Evolutionary conservation across 1,140 invertebrate genomes (phyloP).

Genomic region (Drosophila setifemur): DNA sequence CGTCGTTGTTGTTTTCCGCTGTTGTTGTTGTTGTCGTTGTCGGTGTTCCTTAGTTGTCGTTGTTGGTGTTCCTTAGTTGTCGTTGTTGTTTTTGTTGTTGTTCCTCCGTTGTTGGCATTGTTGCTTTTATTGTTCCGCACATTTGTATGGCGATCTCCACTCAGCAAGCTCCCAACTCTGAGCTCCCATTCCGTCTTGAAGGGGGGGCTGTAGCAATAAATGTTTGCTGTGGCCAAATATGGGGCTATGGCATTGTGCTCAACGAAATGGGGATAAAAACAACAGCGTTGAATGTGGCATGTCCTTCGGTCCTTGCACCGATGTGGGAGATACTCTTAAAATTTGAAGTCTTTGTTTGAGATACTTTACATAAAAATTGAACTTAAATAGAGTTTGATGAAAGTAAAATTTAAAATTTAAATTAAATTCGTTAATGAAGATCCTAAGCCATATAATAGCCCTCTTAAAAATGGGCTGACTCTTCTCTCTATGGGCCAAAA

Average conservation of each 20-base stretch:
- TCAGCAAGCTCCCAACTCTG: not conserved
- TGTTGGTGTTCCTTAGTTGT: constrained; percentile 6
- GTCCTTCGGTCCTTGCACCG: constrained; percentile 5
- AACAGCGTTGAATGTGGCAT: not conserved
- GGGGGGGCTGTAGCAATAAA: constrained; percentile 29
- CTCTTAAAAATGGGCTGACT: too few relatives aligned
- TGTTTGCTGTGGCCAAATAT: constrained; percentile 50
- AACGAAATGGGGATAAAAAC: constrained; percentile 12
- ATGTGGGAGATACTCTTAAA: constrained; percentile 24
- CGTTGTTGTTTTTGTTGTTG: constrained; percentile 2
- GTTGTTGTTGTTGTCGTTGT: constrained; percentile 1
- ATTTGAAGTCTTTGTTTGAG: constrained; percentile 1
- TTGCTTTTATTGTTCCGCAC: constrained; percentile 29
- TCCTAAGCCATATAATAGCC: too few relatives aligned
- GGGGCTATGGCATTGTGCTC: constrained; percentile 12
- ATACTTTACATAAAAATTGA: too few relatives aligned
- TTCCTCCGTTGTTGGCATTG: constrained; percentile 1
- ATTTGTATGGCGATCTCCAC: constrained; percentile 46
- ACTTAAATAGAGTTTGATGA: too few relatives aligned
- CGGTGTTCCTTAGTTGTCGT: not conserved
- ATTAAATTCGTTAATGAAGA: too few relatives aligned
- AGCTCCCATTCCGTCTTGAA: too few relatives aligned
- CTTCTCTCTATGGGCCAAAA: too few relatives aligned
- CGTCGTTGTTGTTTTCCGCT: not conserved
- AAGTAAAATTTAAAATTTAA: too few relatives aligned